Conservation (phyloP, 2,113 vertebrate species). For the Cynopterus brachyotis region DNA sequence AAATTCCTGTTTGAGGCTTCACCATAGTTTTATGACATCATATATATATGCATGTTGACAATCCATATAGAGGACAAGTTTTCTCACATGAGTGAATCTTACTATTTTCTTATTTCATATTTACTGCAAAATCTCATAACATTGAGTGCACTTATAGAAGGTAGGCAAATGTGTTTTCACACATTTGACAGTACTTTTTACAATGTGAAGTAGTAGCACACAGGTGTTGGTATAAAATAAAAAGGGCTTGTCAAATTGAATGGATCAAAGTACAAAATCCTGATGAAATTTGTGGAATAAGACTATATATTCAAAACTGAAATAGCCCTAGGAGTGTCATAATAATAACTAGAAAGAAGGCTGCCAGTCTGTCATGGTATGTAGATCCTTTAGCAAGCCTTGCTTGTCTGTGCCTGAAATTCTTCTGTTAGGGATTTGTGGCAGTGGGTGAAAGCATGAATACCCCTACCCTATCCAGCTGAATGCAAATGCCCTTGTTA, state of each 20-base stretch:
- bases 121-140: neutral
- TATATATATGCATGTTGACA: neutral
- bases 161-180: neutral
- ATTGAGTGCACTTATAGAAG: neutral
- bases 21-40: neutral
- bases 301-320: neutral
- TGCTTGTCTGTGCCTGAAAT: neutral
- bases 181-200: neutral
- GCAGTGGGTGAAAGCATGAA: neutral
- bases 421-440: neutral
- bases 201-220: neutral
- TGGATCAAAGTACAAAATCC: constrained; percentile 37
- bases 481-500: neutral
- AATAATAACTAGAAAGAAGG: neutral
- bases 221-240: neutral
- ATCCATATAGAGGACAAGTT: neutral
- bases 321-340: neutral
- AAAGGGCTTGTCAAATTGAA: neutral
- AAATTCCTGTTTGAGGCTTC: constrained; percentile 40
- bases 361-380: neutral
- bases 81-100: neutral
- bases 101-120: neutral
- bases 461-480: neutral
- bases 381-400: neutral
- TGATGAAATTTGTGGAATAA: constrained; percentile 4